Conservation (phyloP, 2,113 vertebrate genomes). For the Azemiops feae region DNA sequence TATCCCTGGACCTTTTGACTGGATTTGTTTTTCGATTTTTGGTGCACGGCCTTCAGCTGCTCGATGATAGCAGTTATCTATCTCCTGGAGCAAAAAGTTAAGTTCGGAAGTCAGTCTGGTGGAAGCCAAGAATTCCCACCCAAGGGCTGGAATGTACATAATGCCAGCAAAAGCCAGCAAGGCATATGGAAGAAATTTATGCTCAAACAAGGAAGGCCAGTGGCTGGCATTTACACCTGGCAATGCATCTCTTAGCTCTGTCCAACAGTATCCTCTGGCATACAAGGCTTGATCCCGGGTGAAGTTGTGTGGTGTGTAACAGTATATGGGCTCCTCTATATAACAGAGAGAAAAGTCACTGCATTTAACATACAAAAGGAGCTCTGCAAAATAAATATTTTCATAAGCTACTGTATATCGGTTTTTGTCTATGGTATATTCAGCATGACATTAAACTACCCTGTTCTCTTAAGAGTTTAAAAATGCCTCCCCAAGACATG, state of each 20-base stretch:
- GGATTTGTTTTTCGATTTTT: conserved; percentile 99
- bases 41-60: conserved; percentile 96
- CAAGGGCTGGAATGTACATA: conserved; percentile 96
- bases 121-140: conserved; percentile 97
- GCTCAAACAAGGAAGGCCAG: conserved; percentile 93
- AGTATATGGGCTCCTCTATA: conserved; percentile 98
- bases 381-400: conserved; percentile 74
- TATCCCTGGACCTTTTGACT: conserved; percentile 96
- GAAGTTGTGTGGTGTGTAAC: conserved; percentile 99
- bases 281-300: conserved; percentile 98
- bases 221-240: conserved; percentile 86
- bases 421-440: conserved; percentile 52
- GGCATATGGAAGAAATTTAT: conserved; percentile 98
- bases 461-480: not conserved
- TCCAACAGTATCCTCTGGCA: conserved; percentile 99
- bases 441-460: conserved; percentile 11
- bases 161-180: conserved; percentile 96
- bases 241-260: conserved; percentile 92
- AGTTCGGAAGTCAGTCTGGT: conserved; percentile 98
- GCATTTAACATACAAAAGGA: conserved; percentile 74
- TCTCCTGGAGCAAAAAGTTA: conserved; percentile 99
- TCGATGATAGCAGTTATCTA: conserved; percentile 98
- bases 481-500: not conserved
- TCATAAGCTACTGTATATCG: conserved; percentile 47
- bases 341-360: conserved; percentile 78